phyloP scores from a whole-genome alignment of 2,113 vertebrate species.

The Falco punctatus region DNA sequence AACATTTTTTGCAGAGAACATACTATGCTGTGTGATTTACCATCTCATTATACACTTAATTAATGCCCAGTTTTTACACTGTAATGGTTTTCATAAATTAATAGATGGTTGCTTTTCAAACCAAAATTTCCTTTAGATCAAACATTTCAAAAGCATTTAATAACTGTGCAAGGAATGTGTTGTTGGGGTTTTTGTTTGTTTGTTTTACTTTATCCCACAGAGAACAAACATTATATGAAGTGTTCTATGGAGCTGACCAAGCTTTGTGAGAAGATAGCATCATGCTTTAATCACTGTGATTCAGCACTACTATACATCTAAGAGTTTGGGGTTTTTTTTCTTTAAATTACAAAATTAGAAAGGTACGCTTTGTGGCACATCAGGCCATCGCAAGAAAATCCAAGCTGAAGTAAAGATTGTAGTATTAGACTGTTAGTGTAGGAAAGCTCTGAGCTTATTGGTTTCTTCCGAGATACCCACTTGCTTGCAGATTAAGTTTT shows the following conservation, averaged over 20 bases:
- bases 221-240: not conserved
- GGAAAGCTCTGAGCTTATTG: not conserved
- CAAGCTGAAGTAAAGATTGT: not conserved
- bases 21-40: not conserved
- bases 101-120: not conserved
- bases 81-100: not conserved
- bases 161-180: not conserved
- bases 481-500: constrained; percentile 24
- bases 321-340: not conserved
- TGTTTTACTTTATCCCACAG: not conserved
- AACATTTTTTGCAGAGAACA: not conserved
- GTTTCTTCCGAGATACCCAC: constrained; percentile 17
- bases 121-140: not conserved
- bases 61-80: not conserved
- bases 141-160: not conserved
- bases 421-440: not conserved
- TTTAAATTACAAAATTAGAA: not conserved
- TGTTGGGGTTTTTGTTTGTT: not conserved
- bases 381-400: not conserved
- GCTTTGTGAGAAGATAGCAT: not conserved
- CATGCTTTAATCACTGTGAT: not conserved
- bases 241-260: not conserved
- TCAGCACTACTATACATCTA: not conserved
- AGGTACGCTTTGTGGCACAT: not conserved
- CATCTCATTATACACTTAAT: not conserved